Conservation (phyloP, 2,113 vertebrate species). For the Otolemur garnettii region DNA sequence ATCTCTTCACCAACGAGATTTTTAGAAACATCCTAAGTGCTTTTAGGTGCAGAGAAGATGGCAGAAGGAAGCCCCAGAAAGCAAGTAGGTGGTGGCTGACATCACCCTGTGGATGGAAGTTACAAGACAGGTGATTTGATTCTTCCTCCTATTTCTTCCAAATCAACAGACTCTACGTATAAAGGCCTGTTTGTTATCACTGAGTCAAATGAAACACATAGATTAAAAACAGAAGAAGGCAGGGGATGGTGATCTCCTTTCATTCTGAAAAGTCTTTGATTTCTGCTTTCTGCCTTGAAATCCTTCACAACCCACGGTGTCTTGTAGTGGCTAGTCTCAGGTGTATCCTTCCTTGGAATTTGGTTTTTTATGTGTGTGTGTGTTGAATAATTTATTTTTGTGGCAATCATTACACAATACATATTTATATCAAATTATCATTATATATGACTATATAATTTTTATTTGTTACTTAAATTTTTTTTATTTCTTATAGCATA, state of each 20-base stretch:
- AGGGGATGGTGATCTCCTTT: accelerated
- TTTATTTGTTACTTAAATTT: too few species aligned
- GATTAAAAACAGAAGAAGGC: not conserved
- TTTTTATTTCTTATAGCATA: too few species aligned
- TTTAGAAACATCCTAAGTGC: not conserved
- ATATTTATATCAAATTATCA: too few species aligned
- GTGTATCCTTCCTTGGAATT: not conserved
- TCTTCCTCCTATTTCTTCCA: not conserved
- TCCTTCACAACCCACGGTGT: accelerated
- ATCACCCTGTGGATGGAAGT: too few species aligned
- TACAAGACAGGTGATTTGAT: not conserved
- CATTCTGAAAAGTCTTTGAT: not conserved
- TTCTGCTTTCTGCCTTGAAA: not conserved
- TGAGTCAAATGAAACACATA: too few species aligned
- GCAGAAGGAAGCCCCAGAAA: not conserved
- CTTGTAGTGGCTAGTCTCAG: not conserved
- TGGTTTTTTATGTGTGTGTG: too few species aligned
- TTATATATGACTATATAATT: too few species aligned
- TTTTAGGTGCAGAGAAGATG: not conserved
- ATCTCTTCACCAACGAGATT: not conserved
- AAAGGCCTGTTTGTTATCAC: not conserved
- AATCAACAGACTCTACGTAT: not conserved
- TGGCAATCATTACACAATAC: too few species aligned
- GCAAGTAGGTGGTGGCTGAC: not conserved
- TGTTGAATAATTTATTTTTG: too few species aligned